phyloP scores from a whole-genome alignment of 2,797 vertebrate species.

The Ctenosaura bakeri region DNA sequence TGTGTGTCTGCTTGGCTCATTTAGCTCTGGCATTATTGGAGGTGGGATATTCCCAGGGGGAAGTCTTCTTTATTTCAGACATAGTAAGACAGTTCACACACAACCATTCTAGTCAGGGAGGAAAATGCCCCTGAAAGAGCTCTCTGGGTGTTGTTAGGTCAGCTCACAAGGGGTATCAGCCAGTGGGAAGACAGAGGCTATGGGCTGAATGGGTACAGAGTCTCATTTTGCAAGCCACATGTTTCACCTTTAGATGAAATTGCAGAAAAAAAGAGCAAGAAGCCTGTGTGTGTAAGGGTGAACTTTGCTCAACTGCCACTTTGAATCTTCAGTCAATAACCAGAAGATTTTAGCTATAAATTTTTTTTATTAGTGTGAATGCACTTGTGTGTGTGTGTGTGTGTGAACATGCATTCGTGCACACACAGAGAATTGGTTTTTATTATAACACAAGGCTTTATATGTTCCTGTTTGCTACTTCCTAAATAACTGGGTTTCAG shows the following conservation, averaged over 20 bases:
- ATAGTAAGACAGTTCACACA: not conserved
- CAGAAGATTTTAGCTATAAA: slow-evolving; percentile 14
- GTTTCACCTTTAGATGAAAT: slow-evolving; percentile 20
- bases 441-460: not conserved
- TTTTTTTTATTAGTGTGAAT: not conserved
- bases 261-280: not conserved
- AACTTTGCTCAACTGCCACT: not conserved
- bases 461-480: not conserved
- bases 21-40: not conserved
- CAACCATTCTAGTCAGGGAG: not conserved
- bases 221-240: not conserved
- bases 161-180: slow-evolving; percentile 10
- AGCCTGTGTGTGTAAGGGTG: not conserved
- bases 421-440: not conserved
- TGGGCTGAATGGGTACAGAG: not conserved
- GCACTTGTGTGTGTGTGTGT: too few species aligned
- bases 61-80: not conserved
- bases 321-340: slow-evolving; percentile 1
- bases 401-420: not conserved
- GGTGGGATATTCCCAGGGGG: not conserved
- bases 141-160: not conserved
- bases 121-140: not conserved
- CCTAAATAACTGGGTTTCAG: slow-evolving; percentile 30
- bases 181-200: not conserved
- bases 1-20: not conserved